These are phyloP conservation scores for Gastrophysa polygoni DNA, from an alignment of 2,888 invertebrate species.

Conservation along the genomic window DNA sequence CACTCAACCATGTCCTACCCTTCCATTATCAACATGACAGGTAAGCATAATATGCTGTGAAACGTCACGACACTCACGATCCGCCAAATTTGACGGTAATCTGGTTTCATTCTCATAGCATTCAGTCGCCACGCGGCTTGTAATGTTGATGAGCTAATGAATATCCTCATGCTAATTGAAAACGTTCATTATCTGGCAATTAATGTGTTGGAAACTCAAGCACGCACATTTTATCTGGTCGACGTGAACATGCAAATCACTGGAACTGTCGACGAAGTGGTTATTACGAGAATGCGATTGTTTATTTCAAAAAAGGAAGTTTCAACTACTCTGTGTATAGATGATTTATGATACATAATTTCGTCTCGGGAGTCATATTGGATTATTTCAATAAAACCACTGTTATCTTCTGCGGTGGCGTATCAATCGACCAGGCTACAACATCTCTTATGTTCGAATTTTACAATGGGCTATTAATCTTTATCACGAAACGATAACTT, in stretches of 20 bases:
- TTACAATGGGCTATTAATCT: no score
- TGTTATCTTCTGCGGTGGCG: no score
- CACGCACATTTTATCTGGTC: slow-evolving; percentile 21
- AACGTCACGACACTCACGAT: background rate
- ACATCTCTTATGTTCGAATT: no score
- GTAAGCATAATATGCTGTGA: background rate
- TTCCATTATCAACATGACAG: background rate
- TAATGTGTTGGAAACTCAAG: slow-evolving; percentile 23
- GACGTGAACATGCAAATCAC: slow-evolving; percentile 22
- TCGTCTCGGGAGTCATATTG: no score
- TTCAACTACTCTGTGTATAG: background rate
- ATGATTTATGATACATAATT: no score
- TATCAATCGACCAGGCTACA: no score
- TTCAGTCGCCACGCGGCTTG: slow-evolving; percentile 8
- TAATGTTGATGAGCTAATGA: slow-evolving; percentile 22
- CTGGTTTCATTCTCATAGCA: slow-evolving; percentile 4
- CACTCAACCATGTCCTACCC: no score
- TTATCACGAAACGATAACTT: no score
- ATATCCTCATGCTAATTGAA: slow-evolving; percentile 27
- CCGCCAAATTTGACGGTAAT: background rate
- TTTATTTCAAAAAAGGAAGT: background rate
- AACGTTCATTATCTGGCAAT: slow-evolving; percentile 26
- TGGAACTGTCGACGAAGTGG: slow-evolving; percentile 12
- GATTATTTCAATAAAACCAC: no score
- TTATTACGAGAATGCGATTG: slow-evolving; percentile 10